Conservation (phyloP, 2,113 vertebrate species). For the Chlorodrepanis virens region DNA sequence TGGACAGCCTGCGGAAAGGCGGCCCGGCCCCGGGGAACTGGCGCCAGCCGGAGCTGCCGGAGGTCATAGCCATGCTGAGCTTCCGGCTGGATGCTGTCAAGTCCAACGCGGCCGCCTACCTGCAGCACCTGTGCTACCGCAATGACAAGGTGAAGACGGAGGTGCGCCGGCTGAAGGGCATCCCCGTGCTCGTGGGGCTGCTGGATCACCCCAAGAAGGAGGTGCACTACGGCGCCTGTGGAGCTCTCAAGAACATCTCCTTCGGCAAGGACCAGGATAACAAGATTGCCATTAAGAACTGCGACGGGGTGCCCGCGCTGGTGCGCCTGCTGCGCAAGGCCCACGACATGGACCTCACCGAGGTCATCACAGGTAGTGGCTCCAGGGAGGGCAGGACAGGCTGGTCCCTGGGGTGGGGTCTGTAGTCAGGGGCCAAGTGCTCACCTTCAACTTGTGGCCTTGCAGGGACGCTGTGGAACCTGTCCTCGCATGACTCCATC, state of each 20-base stretch:
- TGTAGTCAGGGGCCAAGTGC: accelerated
- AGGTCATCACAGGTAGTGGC: slow-evolving; percentile 89
- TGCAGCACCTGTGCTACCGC: slow-evolving; percentile 94
- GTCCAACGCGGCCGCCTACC: slow-evolving; percentile 91
- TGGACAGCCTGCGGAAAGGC: slow-evolving; percentile 92
- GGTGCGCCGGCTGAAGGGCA: slow-evolving; percentile 91
- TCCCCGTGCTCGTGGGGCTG: slow-evolving; percentile 89
- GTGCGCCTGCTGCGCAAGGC: slow-evolving; percentile 88
- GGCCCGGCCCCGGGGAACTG: slow-evolving; percentile 73
- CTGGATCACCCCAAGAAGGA: slow-evolving; percentile 94
- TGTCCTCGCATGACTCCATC: slow-evolving; percentile 94
- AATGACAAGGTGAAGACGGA: slow-evolving; percentile 97
- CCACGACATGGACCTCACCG: slow-evolving; percentile 87
- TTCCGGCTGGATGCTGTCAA: slow-evolving; percentile 91
- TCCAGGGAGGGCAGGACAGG: neutral
- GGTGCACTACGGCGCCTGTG: slow-evolving; percentile 91
- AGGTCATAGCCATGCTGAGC: slow-evolving; percentile 95
- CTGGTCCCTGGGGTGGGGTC: accelerated
- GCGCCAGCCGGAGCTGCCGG: slow-evolving; percentile 93
- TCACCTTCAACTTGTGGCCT: neutral
- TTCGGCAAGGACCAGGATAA: slow-evolving; percentile 91
- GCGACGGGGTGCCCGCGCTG: slow-evolving; percentile 89
- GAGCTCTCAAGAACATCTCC: slow-evolving; percentile 96
- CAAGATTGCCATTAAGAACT: slow-evolving; percentile 97
- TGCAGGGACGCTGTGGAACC: slow-evolving; percentile 93